phyloP scores from a whole-genome alignment of 2,888 invertebrate genomes.

The Lepidonotus clava region DNA sequence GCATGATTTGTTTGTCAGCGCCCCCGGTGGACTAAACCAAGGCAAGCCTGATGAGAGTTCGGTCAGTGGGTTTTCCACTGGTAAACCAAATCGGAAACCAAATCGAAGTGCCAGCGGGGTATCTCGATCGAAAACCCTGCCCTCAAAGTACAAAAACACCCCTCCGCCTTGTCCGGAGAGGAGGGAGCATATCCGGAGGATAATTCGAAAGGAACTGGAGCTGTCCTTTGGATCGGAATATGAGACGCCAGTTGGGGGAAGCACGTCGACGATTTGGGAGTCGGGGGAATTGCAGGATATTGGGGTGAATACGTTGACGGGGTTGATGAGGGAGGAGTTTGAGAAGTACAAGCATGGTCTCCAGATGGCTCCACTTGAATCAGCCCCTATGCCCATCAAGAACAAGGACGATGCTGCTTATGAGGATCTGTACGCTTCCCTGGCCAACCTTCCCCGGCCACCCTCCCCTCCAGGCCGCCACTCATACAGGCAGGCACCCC shows the following conservation, averaged over 20 bases:
- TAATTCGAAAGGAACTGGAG: constrained; percentile 52
- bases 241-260: background rate
- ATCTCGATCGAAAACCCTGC: constrained; percentile 1
- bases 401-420: constrained; percentile 23
- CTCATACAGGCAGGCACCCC: too few species aligned
- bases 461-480: background rate
- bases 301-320: constrained; percentile 61
- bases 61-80: background rate
- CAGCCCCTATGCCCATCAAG: background rate
- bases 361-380: background rate
- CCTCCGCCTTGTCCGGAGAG: background rate
- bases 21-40: constrained; percentile 6
- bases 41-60: background rate
- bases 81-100: background rate
- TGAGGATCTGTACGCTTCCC: constrained; percentile 42
- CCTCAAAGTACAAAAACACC: background rate
- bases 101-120: background rate
- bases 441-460: constrained; percentile 38
- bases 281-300: constrained; percentile 40
- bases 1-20: constrained; percentile 19
- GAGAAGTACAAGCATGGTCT: constrained; percentile 51
- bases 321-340: constrained; percentile 62
- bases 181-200: constrained; percentile 24
- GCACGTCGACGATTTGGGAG: constrained; percentile 6
- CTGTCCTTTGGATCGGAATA: constrained; percentile 14